Conservation (phyloP, 1,140 invertebrate genomes). For the Conopomorpha cramerella region DNA sequence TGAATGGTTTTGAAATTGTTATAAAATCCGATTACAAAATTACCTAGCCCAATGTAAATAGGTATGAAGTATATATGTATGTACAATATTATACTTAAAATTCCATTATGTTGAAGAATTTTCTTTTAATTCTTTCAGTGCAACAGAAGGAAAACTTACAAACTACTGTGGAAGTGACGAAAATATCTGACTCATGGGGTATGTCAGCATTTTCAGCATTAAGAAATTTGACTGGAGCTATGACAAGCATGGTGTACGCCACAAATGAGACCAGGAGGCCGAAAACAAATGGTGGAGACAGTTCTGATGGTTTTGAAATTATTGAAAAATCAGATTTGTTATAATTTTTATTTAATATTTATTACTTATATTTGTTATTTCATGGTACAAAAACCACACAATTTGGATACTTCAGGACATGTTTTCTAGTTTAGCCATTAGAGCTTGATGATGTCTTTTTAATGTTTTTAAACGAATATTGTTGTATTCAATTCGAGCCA, state of each 20-base stretch:
- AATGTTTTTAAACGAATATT: constrained; percentile 41
- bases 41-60: too few relatives aligned
- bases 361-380: constrained; percentile 1
- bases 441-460: constrained; percentile 47
- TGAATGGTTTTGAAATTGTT: too few relatives aligned
- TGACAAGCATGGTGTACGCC: constrained; percentile 35
- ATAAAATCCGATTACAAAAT: too few relatives aligned
- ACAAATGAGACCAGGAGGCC: too few relatives aligned
- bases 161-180: constrained; percentile 28
- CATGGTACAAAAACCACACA: constrained; percentile 7
- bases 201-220: constrained; percentile 35
- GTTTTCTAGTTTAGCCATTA: constrained; percentile 48
- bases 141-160: constrained; percentile 24
- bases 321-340: constrained; percentile 42
- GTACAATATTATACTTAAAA: too few relatives aligned
- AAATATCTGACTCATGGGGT: constrained; percentile 29
- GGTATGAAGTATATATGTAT: too few relatives aligned
- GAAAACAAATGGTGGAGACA: constrained; percentile 37
- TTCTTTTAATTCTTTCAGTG: constrained; percentile 17
- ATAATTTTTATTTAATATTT: constrained; percentile 4
- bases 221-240: constrained; percentile 30
- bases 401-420: constrained; percentile 26
- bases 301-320: constrained; percentile 53
- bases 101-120: too few relatives aligned
- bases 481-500: constrained; percentile 49